Conservation (phyloP, 2,113 vertebrate genomes). For the Microtus pennsylvanicus region DNA sequence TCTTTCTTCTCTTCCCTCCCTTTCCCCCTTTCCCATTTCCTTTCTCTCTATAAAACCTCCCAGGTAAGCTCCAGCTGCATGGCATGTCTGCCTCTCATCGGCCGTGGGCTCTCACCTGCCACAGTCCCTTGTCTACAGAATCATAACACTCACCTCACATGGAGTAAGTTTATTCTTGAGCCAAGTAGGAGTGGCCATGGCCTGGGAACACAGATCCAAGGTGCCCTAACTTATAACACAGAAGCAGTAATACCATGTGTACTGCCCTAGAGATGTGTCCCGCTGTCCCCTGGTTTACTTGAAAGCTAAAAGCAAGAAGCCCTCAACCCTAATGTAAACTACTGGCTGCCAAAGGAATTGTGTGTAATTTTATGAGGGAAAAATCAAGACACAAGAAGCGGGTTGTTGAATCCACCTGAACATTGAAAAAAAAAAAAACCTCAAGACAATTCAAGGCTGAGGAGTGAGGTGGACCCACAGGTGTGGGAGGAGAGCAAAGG, state of each 20-base stretch:
- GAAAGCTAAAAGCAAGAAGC: neutral
- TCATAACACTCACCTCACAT: too few species aligned
- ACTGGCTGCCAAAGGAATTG: neutral
- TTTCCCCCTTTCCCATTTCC: too few species aligned
- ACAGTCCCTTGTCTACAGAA: too few species aligned
- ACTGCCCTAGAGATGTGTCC: too few species aligned
- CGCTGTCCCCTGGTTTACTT: too few species aligned
- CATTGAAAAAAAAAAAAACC: too few species aligned
- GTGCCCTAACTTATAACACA: neutral
- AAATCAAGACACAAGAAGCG: neutral
- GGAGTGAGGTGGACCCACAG: fast-evolving
- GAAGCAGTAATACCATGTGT: neutral
- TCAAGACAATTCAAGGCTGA: neutral
- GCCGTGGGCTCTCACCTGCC: too few species aligned
- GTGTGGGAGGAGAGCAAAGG: neutral
- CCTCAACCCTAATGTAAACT: neutral
- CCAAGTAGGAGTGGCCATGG: neutral
- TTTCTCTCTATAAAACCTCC: too few species aligned
- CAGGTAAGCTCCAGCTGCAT: too few species aligned
- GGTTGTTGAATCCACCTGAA: neutral
- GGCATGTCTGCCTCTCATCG: too few species aligned
- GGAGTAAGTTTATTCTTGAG: neutral
- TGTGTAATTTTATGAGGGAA: neutral
- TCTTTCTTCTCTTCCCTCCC: too few species aligned
- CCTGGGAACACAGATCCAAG: neutral